A percentile compares a stretch with the other conserved stretches of the same genome.
Evolutionary conservation across 2,113 vertebrate genomes (phyloP).

Genomic region (Lepus timidus): DNA sequence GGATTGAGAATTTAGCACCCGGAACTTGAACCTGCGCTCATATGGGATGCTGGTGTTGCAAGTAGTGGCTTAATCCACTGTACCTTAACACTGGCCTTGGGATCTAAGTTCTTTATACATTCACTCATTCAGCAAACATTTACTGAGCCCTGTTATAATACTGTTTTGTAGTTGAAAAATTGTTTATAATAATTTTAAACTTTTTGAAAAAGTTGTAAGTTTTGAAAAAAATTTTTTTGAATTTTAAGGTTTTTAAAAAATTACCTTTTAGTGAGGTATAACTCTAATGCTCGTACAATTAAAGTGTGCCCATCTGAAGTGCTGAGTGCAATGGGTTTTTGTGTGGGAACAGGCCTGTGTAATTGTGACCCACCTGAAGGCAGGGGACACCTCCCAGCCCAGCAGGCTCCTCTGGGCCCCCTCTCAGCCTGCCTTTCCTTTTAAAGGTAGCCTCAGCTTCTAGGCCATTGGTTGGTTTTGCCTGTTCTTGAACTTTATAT

Average conservation of each 20-base stretch:
- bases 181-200: not conserved
- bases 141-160: not conserved
- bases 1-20: too few relatives aligned
- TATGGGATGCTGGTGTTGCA: too few relatives aligned
- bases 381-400: not conserved
- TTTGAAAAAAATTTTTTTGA: too few relatives aligned
- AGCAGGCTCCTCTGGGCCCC: not conserved
- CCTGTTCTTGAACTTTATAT: not conserved
- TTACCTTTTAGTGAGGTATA: not conserved
- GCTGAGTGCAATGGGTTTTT: accelerated
- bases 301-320: not conserved
- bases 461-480: not conserved
- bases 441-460: not conserved
- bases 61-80: too few relatives aligned
- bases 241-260: not conserved
- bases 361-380: not conserved
- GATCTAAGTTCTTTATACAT: not conserved
- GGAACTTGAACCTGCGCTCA: too few relatives aligned
- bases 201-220: too few relatives aligned
- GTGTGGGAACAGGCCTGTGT: not conserved
- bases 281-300: not conserved
- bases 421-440: accelerated
- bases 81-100: too few relatives aligned
- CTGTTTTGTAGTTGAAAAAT: not conserved
- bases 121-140: not conserved